Evolutionary conservation across 2,888 invertebrate species (phyloP), one percentile per base, ranked within the genome.

Genomic region (Pterostichus madidus): DNA sequence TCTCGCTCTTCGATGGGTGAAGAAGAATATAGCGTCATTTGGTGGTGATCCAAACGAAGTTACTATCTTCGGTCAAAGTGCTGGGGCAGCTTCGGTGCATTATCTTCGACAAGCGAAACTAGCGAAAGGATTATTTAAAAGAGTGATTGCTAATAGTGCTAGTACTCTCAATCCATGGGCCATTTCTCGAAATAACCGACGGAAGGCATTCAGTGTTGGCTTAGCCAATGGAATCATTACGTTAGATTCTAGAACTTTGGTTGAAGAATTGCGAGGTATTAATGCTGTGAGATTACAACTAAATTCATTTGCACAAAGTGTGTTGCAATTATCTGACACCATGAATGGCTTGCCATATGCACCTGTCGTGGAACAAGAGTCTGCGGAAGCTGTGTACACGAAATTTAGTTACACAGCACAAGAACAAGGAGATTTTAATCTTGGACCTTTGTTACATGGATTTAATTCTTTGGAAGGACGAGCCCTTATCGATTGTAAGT

Each of bases 21-120:
- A 80, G 15, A 15, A 80, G 53, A 80, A 73, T 73, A 80, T 80
- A 17, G 17, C 24, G 5, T 11, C 31, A n/a, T 80, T 80, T 53
- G 71, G 71, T 11, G 80, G 80, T 10, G 56, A 80, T 39, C 80
- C 80, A 17, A 71, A 71, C 6, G 17, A 56, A 56, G 56, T 80
- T 6, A 80, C 80, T 11, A 53, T 80, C n/a, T 39, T 80, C 5
- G 80, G 80, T 2, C 39, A 71, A 71, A 71, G 71, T 73, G 80
- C 80, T 8, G 80, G 80, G 8, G 52, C 79, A n/a, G 46, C 31
- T 24, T 61, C 61, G n/a, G 64, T 79, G 6, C 61, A 79, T 24
- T 79, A 46, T 24, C 49, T 61, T 8, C 13, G 32, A 8, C 61
- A 79, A 49, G 11, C 46, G 6, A 46, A 79, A 13, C 15, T 6